Conservation (phyloP, 2,888 invertebrate genomes). For the Lasioglossum villosulum region DNA sequence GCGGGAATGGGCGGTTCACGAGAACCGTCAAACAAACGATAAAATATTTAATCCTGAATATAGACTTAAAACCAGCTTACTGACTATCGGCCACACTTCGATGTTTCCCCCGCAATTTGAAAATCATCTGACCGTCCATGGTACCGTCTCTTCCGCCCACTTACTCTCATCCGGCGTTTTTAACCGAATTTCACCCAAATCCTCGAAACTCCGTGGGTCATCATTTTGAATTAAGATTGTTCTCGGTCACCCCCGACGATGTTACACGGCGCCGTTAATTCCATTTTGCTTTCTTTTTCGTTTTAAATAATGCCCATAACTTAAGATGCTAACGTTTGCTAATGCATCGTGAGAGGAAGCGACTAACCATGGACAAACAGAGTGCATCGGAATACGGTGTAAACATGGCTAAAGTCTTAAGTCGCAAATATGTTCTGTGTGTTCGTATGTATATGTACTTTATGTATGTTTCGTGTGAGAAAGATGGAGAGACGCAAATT, state of each 20-base stretch:
- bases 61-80: constrained; percentile 71
- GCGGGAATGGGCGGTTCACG: constrained; percentile 53
- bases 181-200: constrained; percentile 31
- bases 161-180: constrained; percentile 12
- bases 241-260: constrained; percentile 15
- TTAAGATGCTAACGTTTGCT: constrained; percentile 57
- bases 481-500: constrained; percentile 74
- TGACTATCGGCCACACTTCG: constrained; percentile 71
- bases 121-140: constrained; percentile 62
- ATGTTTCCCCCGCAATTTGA: constrained; percentile 60
- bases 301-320: constrained; percentile 70
- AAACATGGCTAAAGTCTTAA: constrained; percentile 73
- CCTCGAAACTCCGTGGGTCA: constrained; percentile 35
- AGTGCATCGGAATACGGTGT: constrained; percentile 68
- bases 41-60: constrained; percentile 65
- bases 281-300: background rate
- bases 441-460: constrained; percentile 65
- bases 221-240: constrained; percentile 37
- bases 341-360: constrained; percentile 55
- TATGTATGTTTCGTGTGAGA: constrained; percentile 76
- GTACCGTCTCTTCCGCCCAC: constrained; percentile 40
- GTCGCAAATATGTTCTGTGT: constrained; percentile 70
- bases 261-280: constrained; percentile 22
- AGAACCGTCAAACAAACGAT: constrained; percentile 69
- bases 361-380: constrained; percentile 67